Base-by-base conservation (phyloP, 2,113 vertebrate species). In the Galemys pyrenaicus region DNA sequence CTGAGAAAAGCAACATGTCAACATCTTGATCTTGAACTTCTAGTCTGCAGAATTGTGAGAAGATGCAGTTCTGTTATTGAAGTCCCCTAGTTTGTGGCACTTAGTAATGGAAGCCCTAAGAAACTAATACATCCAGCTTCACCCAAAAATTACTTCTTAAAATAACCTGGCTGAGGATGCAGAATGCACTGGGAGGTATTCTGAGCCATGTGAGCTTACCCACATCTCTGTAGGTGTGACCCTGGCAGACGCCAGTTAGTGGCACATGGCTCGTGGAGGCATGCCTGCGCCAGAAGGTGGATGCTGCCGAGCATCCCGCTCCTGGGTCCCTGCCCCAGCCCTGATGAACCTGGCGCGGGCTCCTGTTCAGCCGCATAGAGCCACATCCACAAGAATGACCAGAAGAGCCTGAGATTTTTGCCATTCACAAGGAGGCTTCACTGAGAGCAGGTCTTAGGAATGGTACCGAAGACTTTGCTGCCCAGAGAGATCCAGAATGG, bases 401-500 rank as follows among this genome's bases (percentile, higher is more conserved):
- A 54, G 62, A 65, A 75, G 28, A 83, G 3, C 39, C 28, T 60
- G 28, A 22, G 28, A 20, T 49, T n/a, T 60, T 93, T 67, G 49
- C 39, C 30, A 32, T 81, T 49, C n/a, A 51, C 37, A 37, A 64
- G 91, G 67, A 89, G 13, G 39, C 44, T 87, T 74, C 60, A 70
- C 24, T 19, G 56, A 67, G 58, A 78, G 68, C 15, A 39, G 35
- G 26, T 8, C 85, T 89, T 30, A 24, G 28, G n/a, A 86, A 91
- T 0, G 17, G 19, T 41, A 80, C 28, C 58, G 56, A 74, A 6
- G 39, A 68, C 54, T 70, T 0, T 26, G 49, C 54, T 90, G 32
- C 49, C 30, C 67, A 70, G 44, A 95, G 74, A 94, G 70, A 91
- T 68, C 37, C 58, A 86, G 91, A 74, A 85, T 37, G 81, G 51